These are phyloP conservation scores for Rhinophrynus dorsalis DNA, from an alignment of 2,797 vertebrate species.

Conservation along the genomic window DNA sequence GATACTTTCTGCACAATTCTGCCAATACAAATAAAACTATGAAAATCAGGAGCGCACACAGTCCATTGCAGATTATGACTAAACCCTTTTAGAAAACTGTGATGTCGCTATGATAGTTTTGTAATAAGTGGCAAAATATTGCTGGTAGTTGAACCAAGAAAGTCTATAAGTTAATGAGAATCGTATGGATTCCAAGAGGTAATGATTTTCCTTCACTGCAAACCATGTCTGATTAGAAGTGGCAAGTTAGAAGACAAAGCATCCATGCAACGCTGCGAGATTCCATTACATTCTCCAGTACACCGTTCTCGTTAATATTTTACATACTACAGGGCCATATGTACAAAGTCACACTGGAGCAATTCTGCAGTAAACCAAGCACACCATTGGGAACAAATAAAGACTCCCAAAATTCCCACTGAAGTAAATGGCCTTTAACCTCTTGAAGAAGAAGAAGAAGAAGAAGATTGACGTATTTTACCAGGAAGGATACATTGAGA, in stretches of 20 bases:
- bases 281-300: slow-evolving; percentile 14
- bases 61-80: neutral
- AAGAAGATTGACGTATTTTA: too few relatives aligned
- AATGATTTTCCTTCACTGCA: slow-evolving; percentile 1
- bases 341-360: too few relatives aligned
- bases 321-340: too few relatives aligned
- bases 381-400: too few relatives aligned
- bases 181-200: slow-evolving; percentile 3
- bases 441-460: too few relatives aligned
- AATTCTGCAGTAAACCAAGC: too few relatives aligned
- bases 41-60: neutral
- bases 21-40: neutral
- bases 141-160: slow-evolving; percentile 14
- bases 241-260: slow-evolving; percentile 5
- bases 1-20: too few relatives aligned
- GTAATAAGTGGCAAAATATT: slow-evolving; percentile 8
- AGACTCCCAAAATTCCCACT: too few relatives aligned
- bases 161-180: slow-evolving; percentile 25
- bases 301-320: too few relatives aligned
- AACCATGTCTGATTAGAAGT: slow-evolving; percentile 27
- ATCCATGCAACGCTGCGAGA: slow-evolving; percentile 10
- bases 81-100: slow-evolving; percentile 23
- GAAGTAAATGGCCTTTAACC: too few relatives aligned
- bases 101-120: slow-evolving; percentile 14
- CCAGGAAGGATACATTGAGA: too few relatives aligned